These are phyloP conservation scores for Pseudomyrmex gracilis DNA, from an alignment of 1,140 invertebrate species.

Conservation along the genomic window DNA sequence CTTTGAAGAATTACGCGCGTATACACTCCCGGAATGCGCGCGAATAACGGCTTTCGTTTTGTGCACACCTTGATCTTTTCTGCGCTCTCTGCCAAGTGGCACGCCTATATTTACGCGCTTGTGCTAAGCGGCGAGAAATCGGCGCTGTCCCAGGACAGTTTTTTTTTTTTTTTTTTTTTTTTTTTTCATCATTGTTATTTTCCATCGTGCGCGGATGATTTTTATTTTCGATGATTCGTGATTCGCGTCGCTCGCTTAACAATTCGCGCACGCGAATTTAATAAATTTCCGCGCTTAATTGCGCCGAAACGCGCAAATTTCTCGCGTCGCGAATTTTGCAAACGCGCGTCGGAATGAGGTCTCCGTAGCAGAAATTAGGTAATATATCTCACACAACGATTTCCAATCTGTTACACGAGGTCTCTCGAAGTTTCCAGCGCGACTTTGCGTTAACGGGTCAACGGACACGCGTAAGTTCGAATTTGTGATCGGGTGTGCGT, in stretches of 20 bases:
- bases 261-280: background rate
- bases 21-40: conserved; percentile 43
- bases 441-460: conserved; percentile 6
- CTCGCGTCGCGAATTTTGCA: conserved; percentile 4
- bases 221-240: background rate
- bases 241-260: background rate
- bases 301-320: background rate
- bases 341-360: background rate
- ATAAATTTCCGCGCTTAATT: conserved; percentile 26
- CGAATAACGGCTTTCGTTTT: conserved; percentile 57
- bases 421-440: conserved; percentile 9
- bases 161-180: no score
- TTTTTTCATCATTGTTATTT: background rate
- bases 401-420: conserved; percentile 5
- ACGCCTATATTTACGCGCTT: conserved; percentile 72
- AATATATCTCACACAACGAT: background rate
- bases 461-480: background rate
- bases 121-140: background rate
- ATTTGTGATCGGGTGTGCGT: conserved; percentile 37
- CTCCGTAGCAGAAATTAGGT: conserved; percentile 32
- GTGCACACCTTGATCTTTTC: conserved; percentile 61
- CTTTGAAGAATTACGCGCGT: conserved; percentile 27
- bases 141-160: conserved; percentile 15
- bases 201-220: background rate
- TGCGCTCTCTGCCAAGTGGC: conserved; percentile 70